Evolutionary conservation across 2,888 invertebrate genomes (phyloP).

Genomic region (Eugnorisma glareosa): DNA sequence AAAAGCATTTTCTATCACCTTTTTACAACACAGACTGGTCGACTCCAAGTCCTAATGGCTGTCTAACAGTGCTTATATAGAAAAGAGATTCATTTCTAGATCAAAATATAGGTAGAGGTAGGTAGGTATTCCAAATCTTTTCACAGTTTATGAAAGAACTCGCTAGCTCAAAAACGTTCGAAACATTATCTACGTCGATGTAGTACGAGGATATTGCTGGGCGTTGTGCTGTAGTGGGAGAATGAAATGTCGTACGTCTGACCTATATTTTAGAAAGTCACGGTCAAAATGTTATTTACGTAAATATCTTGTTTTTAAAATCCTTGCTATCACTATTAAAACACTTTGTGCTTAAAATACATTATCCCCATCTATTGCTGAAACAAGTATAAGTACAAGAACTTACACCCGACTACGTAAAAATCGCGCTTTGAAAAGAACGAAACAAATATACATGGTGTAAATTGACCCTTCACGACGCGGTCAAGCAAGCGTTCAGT

Average conservation of each 20-base stretch:
- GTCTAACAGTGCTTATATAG: too few species aligned
- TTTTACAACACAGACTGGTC: neutral
- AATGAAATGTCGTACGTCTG: neutral
- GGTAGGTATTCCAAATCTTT: conserved; percentile 10
- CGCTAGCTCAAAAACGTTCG: conserved; percentile 13
- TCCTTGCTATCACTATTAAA: neutral
- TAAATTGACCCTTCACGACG: too few species aligned
- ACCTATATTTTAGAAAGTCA: neutral
- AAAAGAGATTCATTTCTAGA: conserved; percentile 14
- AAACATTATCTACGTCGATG: conserved; percentile 11
- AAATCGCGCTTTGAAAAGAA: neutral
- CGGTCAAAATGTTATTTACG: neutral
- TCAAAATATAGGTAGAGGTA: conserved; percentile 8
- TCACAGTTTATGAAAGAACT: conserved; percentile 2
- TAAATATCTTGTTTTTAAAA: neutral
- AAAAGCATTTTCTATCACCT: neutral
- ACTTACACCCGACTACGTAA: neutral
- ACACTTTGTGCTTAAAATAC: neutral
- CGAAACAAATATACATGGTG: too few species aligned
- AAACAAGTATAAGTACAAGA: neutral
- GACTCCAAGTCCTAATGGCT: neutral
- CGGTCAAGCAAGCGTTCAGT: too few species aligned
- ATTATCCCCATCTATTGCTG: too few species aligned
- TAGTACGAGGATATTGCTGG: conserved; percentile 3
- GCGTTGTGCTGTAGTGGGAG: neutral